Base-by-base conservation (phyloP, 1,140 invertebrate species). In the Panulirus ornatus region DNA sequence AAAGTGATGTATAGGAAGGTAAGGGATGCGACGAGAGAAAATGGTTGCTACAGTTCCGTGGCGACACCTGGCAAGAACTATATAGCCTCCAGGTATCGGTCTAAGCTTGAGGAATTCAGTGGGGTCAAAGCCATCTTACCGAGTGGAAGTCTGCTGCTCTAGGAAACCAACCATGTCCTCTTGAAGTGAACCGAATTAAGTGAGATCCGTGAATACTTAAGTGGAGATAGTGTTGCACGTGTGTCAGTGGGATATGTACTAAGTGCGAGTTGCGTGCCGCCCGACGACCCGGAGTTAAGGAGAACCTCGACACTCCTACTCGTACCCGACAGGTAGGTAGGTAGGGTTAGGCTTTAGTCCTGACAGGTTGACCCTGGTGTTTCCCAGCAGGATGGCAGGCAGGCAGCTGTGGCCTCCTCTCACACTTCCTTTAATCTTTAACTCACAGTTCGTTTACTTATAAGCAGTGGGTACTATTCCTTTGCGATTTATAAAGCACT, bases 71-170 rank as follows among this genome's bases (percentile, higher is more conserved):
- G 84, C 51, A 87, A 78, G 22, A 6, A 71, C 30, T 3, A 19
- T 11, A 36, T 30, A 9, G 84, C 84, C 54, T 63, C 51, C 73
- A 87, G 73, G 71, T 87, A 36, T 87, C 84, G 58, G 84, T 38
- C 84, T 86, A 47, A 70, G 84, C 84, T 78, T 51, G 34, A 87
- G 75, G 84, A 87, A 79, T 87, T 79, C 84, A 87, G 84, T 87
- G 84, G 54, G 84, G 84, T 87, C 84, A 87, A 79, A 87, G 75
- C 84, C 84, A 78, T 79, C 84, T 34, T 44, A 44, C 73, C 2
- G 84, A 78, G 71, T 63, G 84, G 81, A 19, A 40, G 66, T 73
- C 42, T 73, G 63, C 44, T 19, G 1, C n/a, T 11, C 58, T 27
- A 11, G n/a, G 44, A 47, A 6, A 47, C 44, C 14, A 47, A 66